These are phyloP conservation scores for Scomberomorus guttatus DNA, from an alignment of 2,797 vertebrate species.

Conservation along the genomic window DNA sequence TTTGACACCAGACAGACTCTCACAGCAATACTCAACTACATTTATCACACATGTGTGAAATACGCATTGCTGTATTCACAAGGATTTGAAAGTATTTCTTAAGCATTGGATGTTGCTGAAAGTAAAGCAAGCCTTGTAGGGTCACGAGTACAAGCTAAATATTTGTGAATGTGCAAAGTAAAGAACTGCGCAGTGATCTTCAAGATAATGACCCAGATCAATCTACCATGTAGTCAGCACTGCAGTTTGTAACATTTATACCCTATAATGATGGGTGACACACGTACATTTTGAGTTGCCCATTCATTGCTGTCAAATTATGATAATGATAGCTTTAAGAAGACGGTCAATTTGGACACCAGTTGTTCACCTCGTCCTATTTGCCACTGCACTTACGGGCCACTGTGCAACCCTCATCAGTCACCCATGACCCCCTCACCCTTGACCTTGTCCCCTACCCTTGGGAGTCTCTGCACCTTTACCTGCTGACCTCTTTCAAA, in stretches of 20 bases:
- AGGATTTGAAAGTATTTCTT: constrained; percentile 26
- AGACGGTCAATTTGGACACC: background rate
- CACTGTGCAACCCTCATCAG: constrained; percentile 17
- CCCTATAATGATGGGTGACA: background rate
- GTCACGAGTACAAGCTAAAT: background rate
- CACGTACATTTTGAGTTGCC: background rate
- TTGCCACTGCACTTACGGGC: constrained; percentile 22
- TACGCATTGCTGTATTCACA: constrained; percentile 38
- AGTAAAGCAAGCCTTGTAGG: background rate
- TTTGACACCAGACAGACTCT: constrained; percentile 58
- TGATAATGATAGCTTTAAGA: background rate
- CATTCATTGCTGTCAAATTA: background rate
- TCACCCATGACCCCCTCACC: constrained; percentile 35
- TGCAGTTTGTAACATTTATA: constrained; percentile 12
- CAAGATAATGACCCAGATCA: background rate
- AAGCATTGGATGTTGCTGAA: constrained; percentile 18
- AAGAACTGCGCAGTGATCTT: background rate
- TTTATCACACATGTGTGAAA: constrained; percentile 45
- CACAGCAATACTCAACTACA: constrained; percentile 57
- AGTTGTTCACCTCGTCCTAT: constrained; percentile 12
- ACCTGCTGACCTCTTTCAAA: constrained; percentile 84
- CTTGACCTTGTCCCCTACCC: constrained; percentile 41
- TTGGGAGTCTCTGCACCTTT: constrained; percentile 82
- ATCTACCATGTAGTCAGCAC: background rate
- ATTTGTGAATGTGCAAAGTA: background rate